Percentiles rank a stretch among this genome's conserved stretches.
Conservation (phyloP, 1,140 invertebrate genomes). For the Scaptodrosophila lebanonensis region DNA sequence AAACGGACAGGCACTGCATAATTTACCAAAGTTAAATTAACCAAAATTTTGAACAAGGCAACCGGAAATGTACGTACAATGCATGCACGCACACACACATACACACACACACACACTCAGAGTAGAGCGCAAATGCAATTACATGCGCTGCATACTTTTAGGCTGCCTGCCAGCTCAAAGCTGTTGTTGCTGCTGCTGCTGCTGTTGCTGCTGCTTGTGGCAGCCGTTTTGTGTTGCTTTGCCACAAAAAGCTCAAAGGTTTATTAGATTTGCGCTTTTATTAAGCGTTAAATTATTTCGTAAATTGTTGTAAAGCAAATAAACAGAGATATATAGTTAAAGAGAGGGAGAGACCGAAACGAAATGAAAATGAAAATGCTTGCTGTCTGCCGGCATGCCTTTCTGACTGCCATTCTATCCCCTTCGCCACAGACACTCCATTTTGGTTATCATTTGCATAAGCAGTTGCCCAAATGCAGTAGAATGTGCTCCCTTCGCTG, state of each 20-base stretch:
- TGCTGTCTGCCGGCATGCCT: neutral
- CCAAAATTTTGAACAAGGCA: constrained; percentile 62
- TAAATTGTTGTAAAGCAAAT: constrained; percentile 66
- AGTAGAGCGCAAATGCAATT: constrained; percentile 58
- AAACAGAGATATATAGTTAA: constrained; percentile 31
- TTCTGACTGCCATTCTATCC: constrained; percentile 4
- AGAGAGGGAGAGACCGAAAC: constrained; percentile 7
- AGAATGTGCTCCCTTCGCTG: no score
- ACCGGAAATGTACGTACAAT: constrained; percentile 30
- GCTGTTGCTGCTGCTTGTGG: constrained; percentile 22
- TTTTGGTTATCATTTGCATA: constrained; percentile 71
- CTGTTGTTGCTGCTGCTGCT: constrained; percentile 4
- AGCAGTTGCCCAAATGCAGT: neutral
- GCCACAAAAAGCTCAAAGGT: constrained; percentile 69
- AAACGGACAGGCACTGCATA: constrained; percentile 39
- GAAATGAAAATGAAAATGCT: no score
- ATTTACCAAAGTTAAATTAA: constrained; percentile 73
- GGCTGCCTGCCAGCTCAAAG: constrained; percentile 7
- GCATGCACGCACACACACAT: neutral
- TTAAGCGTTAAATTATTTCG: constrained; percentile 75
- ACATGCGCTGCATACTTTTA: constrained; percentile 63
- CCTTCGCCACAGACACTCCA: constrained; percentile 47
- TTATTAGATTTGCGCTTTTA: constrained; percentile 73
- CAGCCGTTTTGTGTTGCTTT: constrained; percentile 18
- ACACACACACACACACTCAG: constrained; percentile 17